These are phyloP conservation scores for Drosophila fungiperda DNA, from an alignment of 2,888 invertebrate species.

Conservation along the genomic window DNA sequence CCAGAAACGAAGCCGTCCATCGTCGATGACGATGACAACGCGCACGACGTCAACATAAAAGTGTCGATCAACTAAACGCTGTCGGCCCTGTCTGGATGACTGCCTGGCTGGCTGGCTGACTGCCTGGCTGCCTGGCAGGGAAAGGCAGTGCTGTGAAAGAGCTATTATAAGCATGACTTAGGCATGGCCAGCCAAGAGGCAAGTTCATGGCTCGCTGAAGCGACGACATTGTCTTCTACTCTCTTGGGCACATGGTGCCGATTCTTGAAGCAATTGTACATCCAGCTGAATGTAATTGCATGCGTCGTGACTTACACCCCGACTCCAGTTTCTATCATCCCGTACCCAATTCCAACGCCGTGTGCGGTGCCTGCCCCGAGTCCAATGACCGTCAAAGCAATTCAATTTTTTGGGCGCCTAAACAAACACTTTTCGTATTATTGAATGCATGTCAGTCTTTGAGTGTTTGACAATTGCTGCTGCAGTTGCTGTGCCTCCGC, in stretches of 20 bases:
- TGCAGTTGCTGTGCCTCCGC: conserved; percentile 25
- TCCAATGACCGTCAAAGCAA: conserved; percentile 44
- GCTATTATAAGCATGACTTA: conserved; percentile 41
- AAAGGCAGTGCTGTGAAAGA: conserved; percentile 12
- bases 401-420: conserved; percentile 57
- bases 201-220: conserved; percentile 75
- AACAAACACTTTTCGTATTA: conserved; percentile 60
- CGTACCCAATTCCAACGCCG: conserved; percentile 25
- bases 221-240: conserved; percentile 54
- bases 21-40: conserved; percentile 74
- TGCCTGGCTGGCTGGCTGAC: conserved; percentile 1
- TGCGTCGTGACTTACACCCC: conserved; percentile 64
- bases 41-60: conserved; percentile 81
- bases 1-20: conserved; percentile 53
- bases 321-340: conserved; percentile 9
- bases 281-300: conserved; percentile 75
- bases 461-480: conserved; percentile 61
- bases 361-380: conserved; percentile 43
- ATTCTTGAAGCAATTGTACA: conserved; percentile 77
- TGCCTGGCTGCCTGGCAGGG: not conserved
- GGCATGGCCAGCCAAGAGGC: conserved; percentile 71
- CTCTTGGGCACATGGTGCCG: conserved; percentile 46
- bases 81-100: conserved; percentile 53
- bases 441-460: conserved; percentile 73
- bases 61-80: conserved; percentile 81